These are phyloP conservation scores for Hipposideros armiger DNA, from an alignment of 2,113 vertebrate genomes.

Conservation along the genomic window DNA sequence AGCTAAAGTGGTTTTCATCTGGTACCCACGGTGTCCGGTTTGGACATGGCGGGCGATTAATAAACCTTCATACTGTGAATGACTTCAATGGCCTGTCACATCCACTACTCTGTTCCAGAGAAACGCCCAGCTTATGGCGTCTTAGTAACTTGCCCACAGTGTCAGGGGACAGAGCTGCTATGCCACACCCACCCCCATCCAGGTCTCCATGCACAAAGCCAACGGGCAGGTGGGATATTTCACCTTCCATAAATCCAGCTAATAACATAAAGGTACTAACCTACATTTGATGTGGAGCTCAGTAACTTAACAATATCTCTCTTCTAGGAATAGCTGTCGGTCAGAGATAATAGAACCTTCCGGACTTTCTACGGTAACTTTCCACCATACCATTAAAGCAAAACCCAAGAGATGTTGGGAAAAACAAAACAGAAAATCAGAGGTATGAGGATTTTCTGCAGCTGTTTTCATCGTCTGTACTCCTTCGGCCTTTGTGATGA, in stretches of 20 bases:
- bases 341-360: neutral
- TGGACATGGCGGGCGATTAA: neutral
- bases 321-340: neutral
- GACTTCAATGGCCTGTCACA: too few relatives aligned
- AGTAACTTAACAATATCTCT: neutral
- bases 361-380: neutral
- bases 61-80: neutral
- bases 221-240: neutral
- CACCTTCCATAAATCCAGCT: neutral
- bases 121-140: fast-evolving
- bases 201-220: fast-evolving
- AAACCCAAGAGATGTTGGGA: neutral
- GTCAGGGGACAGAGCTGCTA: neutral
- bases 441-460: neutral
- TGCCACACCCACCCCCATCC: fast-evolving
- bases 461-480: fast-evolving
- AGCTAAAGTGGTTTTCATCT: neutral
- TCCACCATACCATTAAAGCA: neutral
- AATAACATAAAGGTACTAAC: fast-evolving
- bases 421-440: neutral
- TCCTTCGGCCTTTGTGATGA: neutral
- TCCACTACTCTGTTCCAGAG: neutral
- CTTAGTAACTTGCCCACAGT: fast-evolving
- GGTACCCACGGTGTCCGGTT: neutral
- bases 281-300: neutral